phyloP scores from a whole-genome alignment of 2,888 invertebrate species.

The Odontocolon sp. region DNA sequence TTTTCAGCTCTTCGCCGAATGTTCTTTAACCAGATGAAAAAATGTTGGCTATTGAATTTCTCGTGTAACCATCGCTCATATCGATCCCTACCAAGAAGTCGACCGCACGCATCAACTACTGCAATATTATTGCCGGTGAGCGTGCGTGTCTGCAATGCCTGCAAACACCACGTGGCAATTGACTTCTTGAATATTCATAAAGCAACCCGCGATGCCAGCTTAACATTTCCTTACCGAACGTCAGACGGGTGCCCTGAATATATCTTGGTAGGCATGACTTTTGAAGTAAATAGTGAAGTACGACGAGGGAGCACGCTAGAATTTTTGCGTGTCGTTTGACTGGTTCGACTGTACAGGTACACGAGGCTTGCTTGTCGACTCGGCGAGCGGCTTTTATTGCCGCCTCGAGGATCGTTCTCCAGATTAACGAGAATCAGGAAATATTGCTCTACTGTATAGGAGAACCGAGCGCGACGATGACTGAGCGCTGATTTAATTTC shows the following conservation, averaged over 20 bases:
- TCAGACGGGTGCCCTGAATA: constrained; percentile 55
- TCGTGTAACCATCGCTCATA: constrained; percentile 35
- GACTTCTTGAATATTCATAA: constrained; percentile 63
- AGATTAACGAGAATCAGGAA: constrained; percentile 49
- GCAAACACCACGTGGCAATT: constrained; percentile 24
- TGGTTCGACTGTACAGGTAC: constrained; percentile 40
- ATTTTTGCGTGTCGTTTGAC: constrained; percentile 57
- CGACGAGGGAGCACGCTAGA: constrained; percentile 61
- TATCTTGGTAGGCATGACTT: constrained; percentile 50
- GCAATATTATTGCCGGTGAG: constrained; percentile 48
- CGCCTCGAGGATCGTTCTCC: constrained; percentile 30
- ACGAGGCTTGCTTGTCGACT: constrained; percentile 40
- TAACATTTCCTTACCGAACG: constrained; percentile 46
- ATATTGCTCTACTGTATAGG: constrained; percentile 1
- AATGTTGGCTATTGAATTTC: too few relatives aligned
- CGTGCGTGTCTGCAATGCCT: constrained; percentile 51
- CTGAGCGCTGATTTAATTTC: neutral
- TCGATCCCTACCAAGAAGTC: constrained; percentile 32
- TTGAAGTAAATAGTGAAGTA: constrained; percentile 58
- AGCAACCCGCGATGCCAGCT: constrained; percentile 11
- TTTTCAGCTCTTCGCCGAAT: too few relatives aligned
- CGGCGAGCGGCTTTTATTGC: constrained; percentile 37
- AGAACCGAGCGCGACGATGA: neutral
- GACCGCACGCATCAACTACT: constrained; percentile 29
- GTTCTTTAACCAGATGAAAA: too few relatives aligned